Percentiles rank a stretch among this genome's conserved stretches.
phyloP scores from a whole-genome alignment of 2,888 invertebrate species.

The Theretra japonica region DNA sequence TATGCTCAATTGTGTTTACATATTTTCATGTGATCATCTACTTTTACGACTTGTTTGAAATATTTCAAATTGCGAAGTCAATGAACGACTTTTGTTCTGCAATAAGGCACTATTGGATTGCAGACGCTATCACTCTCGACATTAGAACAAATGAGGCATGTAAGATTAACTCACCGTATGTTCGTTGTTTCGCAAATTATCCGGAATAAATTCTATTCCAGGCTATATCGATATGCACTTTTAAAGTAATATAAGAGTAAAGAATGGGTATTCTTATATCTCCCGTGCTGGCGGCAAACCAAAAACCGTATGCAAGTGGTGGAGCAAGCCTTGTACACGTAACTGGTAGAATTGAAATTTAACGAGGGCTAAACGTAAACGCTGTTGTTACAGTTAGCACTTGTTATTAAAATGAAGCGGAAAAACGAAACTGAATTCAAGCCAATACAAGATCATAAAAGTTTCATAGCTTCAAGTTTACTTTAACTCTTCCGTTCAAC shows the following conservation, averaged over 20 bases:
- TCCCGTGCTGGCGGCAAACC: too few relatives aligned
- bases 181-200: background rate
- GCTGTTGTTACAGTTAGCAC: too few relatives aligned
- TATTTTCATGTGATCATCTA: slow-evolving; percentile 49
- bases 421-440: too few relatives aligned
- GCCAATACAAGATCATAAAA: too few relatives aligned
- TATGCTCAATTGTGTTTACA: slow-evolving; percentile 59
- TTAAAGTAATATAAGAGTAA: too few relatives aligned
- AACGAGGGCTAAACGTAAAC: too few relatives aligned
- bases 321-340: background rate
- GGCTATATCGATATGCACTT: background rate
- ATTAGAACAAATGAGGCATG: background rate
- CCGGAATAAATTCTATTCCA: background rate
- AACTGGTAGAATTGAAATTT: too few relatives aligned
- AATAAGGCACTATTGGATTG: background rate
- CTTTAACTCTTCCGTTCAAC: too few relatives aligned
- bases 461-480: too few relatives aligned
- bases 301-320: background rate
- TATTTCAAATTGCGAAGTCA: slow-evolving; percentile 13
- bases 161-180: background rate
- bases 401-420: too few relatives aligned
- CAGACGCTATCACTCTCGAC: background rate
- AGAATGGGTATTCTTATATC: too few relatives aligned
- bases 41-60: slow-evolving; percentile 37
- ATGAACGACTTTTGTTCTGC: background rate